Evolutionary conservation across 2,113 vertebrate species (phyloP).

Genomic region (Acrocephalus kingi): DNA sequence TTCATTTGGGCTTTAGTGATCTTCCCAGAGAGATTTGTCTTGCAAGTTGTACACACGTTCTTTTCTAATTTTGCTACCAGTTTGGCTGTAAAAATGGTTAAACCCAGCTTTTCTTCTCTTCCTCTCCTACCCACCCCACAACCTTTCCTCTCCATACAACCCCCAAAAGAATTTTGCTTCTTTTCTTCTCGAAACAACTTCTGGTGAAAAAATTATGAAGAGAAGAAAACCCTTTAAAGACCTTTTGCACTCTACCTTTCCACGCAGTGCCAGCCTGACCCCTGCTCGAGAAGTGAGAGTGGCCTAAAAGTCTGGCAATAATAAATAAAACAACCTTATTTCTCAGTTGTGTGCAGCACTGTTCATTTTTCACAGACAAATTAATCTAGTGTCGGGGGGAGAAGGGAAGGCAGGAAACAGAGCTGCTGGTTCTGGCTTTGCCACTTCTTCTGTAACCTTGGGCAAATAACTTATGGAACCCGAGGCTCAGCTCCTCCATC

Average conservation of each 20-base stretch:
- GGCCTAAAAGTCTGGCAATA: background rate
- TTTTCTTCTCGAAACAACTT: background rate
- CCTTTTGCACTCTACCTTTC: background rate
- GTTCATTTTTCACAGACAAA: background rate
- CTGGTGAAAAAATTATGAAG: background rate
- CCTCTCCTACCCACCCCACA: background rate
- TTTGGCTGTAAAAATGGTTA: background rate
- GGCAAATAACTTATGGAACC: background rate
- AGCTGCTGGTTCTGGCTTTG: background rate
- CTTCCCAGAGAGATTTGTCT: conserved; percentile 45
- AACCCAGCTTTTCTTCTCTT: background rate
- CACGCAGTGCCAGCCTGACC: background rate
- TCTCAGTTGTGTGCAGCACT: background rate
- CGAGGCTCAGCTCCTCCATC: conserved; percentile 23
- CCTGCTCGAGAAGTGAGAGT: background rate
- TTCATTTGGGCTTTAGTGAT: conserved; percentile 35
- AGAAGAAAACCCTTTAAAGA: background rate
- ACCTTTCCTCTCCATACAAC: background rate
- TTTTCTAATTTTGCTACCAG: background rate
- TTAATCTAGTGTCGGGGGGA: background rate
- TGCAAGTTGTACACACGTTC: background rate
- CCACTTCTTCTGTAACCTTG: conserved; percentile 8
- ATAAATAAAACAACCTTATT: conserved; percentile 10
- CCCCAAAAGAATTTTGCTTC: background rate
- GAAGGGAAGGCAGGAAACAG: background rate